Percentiles rank a stretch among this genome's conserved stretches.
Evolutionary conservation across 1,140 invertebrate species (phyloP).

Genomic region (Drosophila lacteicornis): DNA sequence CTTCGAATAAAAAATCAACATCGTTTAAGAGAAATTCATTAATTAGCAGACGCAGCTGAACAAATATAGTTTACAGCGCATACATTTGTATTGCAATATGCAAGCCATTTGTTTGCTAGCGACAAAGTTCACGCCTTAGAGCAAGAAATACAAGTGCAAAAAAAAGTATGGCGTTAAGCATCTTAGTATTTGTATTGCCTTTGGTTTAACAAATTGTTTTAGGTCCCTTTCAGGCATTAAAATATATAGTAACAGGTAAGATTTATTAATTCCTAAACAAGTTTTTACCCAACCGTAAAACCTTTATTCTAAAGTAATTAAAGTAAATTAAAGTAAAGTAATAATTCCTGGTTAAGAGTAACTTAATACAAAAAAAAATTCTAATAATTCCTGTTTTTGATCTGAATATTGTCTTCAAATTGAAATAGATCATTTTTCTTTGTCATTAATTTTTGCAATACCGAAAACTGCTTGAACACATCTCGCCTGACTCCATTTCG

Average conservation of each 20-base stretch:
- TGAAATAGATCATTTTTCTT: too few relatives aligned
- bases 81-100: too few relatives aligned
- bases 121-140: too few relatives aligned
- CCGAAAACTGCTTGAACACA: not conserved
- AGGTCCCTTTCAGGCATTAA: not conserved
- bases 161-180: not conserved
- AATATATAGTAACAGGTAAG: not conserved
- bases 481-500: conserved; percentile 5
- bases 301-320: fast-evolving
- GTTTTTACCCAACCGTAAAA: too few relatives aligned
- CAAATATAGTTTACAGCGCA: not conserved
- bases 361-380: too few relatives aligned
- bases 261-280: too few relatives aligned
- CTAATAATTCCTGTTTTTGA: too few relatives aligned
- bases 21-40: not conserved
- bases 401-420: not conserved
- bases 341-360: too few relatives aligned
- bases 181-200: not conserved
- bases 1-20: not conserved
- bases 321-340: too few relatives aligned
- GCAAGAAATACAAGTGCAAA: too few relatives aligned
- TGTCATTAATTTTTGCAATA: not conserved
- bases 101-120: too few relatives aligned
- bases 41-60: not conserved
- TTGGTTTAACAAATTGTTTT: not conserved